Base-by-base conservation (phyloP, 2,113 vertebrate genomes). In the Pristiophorus japonicus region DNA sequence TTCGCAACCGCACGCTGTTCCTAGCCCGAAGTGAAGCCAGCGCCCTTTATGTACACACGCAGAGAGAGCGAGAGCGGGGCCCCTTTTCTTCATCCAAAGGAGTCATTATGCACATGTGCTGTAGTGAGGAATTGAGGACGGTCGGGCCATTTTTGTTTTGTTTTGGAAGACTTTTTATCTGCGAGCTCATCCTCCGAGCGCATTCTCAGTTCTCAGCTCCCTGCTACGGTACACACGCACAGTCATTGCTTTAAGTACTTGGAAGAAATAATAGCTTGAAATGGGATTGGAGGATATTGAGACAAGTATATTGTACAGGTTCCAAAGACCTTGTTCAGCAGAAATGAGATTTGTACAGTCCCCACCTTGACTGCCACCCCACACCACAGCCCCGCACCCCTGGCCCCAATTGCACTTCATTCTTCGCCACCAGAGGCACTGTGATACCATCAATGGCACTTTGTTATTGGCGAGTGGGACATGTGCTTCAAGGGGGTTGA, bases 331-430 rank as follows among this genome's bases (percentile, higher is more conserved):
- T 94, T 34, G 93, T 94, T 94, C 42, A 67, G 45, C 42, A 24
- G 65, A 94, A 94, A 94, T 65, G 93, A 94, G 16, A 94, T 70
- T 47, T 94, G 65, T 73, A 94, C 27, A 47, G 24, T 51, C 45
- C 92, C 45, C 65, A 67, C 7, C 10, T 67, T 70, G 38, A 47
- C 51, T 12, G 3, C 30, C 22, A 24, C 0, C 47, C 87, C n/a
- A n/a, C n/a, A n/a, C n/a, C n/a, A n/a, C n/a, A n/a, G n/a, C n/a
- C n/a, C n/a, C n/a, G n/a, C 22, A 24, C 0, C 47, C 87, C 38
- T 62, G 63, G 38, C 24, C 93, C 70, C 27, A 34, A 51, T 51
- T 94, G 93, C 65, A 67, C 65, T 94, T 70, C 42, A 70, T 47
- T 45, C 2, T 94, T 45, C n/a, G 47, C 42, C 38, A 3, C 63